Evolutionary conservation across 1,140 invertebrate species (phyloP).

Genomic region (Acromyrmex charruanus): DNA sequence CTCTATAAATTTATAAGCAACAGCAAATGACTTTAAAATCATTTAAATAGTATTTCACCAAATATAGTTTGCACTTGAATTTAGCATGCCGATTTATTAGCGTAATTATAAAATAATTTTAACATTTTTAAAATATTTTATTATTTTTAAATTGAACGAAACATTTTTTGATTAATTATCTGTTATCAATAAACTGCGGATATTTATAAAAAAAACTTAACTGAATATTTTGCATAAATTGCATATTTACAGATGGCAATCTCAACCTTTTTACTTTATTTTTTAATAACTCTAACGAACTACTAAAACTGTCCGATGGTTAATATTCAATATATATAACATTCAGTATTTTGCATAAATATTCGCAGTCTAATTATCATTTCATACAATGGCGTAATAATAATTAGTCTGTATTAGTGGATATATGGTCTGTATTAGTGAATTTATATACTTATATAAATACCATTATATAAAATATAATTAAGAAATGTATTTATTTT

Average conservation of each 20-base stretch:
- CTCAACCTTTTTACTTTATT: no score
- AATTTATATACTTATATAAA: neutral
- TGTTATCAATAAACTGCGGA: neutral
- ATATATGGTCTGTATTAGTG: neutral
- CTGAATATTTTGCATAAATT: no score
- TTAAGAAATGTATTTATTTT: slow-evolving; percentile 29
- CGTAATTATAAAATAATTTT: neutral
- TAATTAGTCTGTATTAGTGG: neutral
- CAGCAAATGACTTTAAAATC: neutral
- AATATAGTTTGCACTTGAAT: neutral
- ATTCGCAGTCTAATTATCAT: neutral
- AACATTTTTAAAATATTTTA: neutral
- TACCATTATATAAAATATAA: slow-evolving; percentile 1
- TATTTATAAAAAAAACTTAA: no score
- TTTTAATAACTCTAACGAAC: no score
- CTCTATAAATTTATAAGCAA: neutral
- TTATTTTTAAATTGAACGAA: neutral
- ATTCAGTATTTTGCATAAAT: no score
- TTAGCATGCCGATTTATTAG: neutral
- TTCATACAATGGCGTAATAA: neutral
- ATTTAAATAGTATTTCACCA: neutral
- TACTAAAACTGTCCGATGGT: no score
- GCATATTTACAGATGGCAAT: no score
- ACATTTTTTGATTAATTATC: neutral
- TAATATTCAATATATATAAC: no score